Base-by-base conservation (phyloP, 2,113 vertebrate species). In the Eupsittula cactorum region DNA sequence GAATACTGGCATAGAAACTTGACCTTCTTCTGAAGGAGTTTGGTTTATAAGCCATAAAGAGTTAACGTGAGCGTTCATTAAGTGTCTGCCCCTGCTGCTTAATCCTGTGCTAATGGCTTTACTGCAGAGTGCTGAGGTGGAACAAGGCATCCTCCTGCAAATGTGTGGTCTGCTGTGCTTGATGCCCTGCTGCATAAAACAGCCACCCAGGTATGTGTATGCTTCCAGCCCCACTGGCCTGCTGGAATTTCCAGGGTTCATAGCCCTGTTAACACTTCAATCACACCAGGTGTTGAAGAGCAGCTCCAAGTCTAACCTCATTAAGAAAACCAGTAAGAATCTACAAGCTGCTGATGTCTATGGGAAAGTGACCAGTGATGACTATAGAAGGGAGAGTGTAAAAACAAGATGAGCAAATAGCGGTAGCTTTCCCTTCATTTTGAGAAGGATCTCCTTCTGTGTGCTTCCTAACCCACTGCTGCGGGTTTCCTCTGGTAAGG, bases 141-240 rank as follows among this genome's bases (percentile, higher is more conserved):
- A 55, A 49, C 11, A 17, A 42, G 49, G 62, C 0, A 0, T 55
- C 24, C 52, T 78, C 41, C 16, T 19, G 42, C 27, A 69, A 33
- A 57, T 8, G 2, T 0, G 1, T 2, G 2, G 18, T 19, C 23
- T 55, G 65, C 73, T 41, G 3, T 5, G 59, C 33, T 13, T 19
- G 33, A 67, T 59, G 74, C 49, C 49, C 44, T 27, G 44, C 78
- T 4, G 8, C 2, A 2, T 16, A 35, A 29, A 2, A 4, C 64
- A 57, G 49, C 1, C 4, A 15, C 33, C 18, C 60, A 53, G 18
- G n/a, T 60, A 52, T 1, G 1, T 27, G 42, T 31, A 13, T 0
- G 1, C 41, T 55, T 14, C 52, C 75, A 70, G 50, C 46, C 70
- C 33, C 35, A 5, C 41, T 0, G 5, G 27, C 49, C n/a, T 17